Conservation (phyloP, 2,888 invertebrate genomes). For the Leptopilina myrica region DNA sequence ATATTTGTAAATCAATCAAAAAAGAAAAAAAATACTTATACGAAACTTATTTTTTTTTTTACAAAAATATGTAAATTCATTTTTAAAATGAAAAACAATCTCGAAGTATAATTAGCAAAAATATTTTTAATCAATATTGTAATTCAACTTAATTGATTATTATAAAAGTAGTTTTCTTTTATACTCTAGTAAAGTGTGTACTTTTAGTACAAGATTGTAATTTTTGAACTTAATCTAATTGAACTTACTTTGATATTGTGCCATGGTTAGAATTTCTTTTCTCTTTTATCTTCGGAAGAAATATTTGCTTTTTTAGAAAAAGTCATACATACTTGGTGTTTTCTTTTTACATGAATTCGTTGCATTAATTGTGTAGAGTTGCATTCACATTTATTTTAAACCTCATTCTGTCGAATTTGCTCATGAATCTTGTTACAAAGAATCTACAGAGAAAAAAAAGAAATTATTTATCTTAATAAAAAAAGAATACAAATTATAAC, state of each 20-base stretch:
- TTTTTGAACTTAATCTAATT: neutral
- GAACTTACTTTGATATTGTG: constrained; percentile 18
- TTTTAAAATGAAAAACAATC: neutral
- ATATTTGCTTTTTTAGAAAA: constrained; percentile 1
- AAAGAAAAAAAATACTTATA: neutral
- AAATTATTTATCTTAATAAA: neutral
- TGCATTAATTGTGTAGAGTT: neutral
- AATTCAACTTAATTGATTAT: neutral
- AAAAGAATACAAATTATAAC: too few species aligned
- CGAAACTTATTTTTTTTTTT: neutral
- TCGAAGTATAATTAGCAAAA: neutral
- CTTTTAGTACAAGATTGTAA: neutral
- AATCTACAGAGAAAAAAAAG: constrained; percentile 58
- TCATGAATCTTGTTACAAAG: constrained; percentile 67
- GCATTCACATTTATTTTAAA: constrained; percentile 48
- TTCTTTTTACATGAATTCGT: neutral
- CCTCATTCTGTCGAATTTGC: constrained; percentile 63
- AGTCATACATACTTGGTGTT: neutral
- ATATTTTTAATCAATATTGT: neutral
- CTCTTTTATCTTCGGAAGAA: neutral
- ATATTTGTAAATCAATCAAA: constrained; percentile 6
- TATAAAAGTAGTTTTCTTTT: neutral
- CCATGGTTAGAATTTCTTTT: constrained; percentile 3
- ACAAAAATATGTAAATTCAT: neutral
- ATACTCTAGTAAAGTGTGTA: neutral